A percentile compares a stretch with the other conserved stretches of the same genome.
Evolutionary conservation across 1,140 invertebrate genomes (phyloP).

Genomic region (Pantala flavescens): DNA sequence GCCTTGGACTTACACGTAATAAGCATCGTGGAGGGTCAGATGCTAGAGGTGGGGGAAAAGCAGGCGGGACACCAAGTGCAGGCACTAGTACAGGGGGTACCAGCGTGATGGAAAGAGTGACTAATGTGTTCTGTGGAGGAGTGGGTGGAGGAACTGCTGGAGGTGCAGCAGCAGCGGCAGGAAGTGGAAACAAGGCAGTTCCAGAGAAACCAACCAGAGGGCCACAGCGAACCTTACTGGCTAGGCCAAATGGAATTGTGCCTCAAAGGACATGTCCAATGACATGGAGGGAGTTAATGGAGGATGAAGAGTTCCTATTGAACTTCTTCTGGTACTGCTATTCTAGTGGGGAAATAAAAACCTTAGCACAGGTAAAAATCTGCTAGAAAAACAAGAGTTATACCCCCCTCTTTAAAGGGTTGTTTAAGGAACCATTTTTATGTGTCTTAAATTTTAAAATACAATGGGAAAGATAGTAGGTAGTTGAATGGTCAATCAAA

Average conservation of each 20-base stretch:
- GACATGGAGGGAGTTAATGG: constrained; percentile 63
- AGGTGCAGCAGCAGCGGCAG: constrained; percentile 26
- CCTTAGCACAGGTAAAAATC: constrained; percentile 56
- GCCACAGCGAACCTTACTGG: not conserved
- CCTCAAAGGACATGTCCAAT: constrained; percentile 27
- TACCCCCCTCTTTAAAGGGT: no score
- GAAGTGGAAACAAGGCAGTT: constrained; percentile 18
- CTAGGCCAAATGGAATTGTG: not conserved
- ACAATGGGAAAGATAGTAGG: no score
- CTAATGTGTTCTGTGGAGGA: constrained; percentile 67
- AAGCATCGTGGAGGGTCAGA: constrained; percentile 39
- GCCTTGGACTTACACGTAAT: constrained; percentile 58
- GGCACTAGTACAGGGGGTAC: constrained; percentile 33
- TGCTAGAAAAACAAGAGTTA: not conserved
- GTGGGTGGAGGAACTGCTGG: constrained; percentile 33
- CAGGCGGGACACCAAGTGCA: not conserved
- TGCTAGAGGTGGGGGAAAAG: not conserved
- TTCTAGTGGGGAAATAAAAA: constrained; percentile 59
- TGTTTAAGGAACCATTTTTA: no score
- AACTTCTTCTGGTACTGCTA: constrained; percentile 85
- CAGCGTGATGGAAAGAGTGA: constrained; percentile 73
- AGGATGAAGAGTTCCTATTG: constrained; percentile 72
- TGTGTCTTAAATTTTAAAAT: no score
- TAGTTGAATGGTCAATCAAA: no score
- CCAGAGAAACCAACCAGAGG: constrained; percentile 10